A percentile compares a stretch with the other conserved stretches of the same genome.
Evolutionary conservation across 2,113 vertebrate species (phyloP).

Genomic region (Tachycineta bicolor): DNA sequence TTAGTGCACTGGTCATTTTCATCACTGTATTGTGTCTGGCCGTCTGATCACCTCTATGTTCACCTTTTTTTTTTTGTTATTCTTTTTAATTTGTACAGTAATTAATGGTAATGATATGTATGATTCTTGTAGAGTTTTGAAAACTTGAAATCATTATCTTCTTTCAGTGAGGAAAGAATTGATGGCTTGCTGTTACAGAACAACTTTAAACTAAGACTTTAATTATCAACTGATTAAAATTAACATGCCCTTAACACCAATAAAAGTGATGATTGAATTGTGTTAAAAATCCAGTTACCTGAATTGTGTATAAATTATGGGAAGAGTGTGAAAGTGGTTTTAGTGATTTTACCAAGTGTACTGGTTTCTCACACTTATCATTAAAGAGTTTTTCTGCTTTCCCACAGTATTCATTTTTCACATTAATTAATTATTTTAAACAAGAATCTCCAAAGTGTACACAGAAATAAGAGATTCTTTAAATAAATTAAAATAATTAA

Average conservation of each 20-base stretch:
- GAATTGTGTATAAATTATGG: neutral
- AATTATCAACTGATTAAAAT: constrained; percentile 56
- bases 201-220: constrained; percentile 23
- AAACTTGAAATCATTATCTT: neutral
- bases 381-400: neutral
- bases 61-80: neutral
- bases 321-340: neutral
- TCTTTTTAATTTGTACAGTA: neutral
- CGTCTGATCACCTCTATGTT: neutral
- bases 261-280: neutral
- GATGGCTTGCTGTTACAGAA: neutral
- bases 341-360: neutral
- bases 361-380: neutral
- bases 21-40: neutral
- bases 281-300: constrained; percentile 11
- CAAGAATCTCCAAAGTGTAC: neutral
- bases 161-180: neutral
- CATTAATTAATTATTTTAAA: neutral
- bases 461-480: neutral
- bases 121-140: neutral
- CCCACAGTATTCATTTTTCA: neutral
- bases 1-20: neutral
- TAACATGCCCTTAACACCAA: neutral
- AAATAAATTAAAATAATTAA: neutral
- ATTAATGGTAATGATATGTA: neutral